Conservation (phyloP, 2,888 invertebrate genomes). For the Cantharis nigra region DNA sequence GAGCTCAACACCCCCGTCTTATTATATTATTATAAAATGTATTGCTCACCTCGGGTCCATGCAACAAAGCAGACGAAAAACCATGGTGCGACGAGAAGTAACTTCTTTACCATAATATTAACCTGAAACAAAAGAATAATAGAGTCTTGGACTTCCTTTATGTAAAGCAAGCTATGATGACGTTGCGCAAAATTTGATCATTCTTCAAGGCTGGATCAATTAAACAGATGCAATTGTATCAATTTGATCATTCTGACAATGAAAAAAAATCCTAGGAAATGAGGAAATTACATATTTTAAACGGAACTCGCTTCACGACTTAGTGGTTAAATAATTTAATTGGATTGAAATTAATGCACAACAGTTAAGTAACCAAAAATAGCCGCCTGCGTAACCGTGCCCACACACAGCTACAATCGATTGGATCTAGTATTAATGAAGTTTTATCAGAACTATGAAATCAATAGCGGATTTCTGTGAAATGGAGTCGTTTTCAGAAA, state of each 20-base stretch:
- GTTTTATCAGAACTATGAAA: too few species aligned
- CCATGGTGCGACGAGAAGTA: conserved; percentile 11
- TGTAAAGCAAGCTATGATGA: background rate
- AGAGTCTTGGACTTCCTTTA: background rate
- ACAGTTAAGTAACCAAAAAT: too few species aligned
- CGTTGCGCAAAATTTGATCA: background rate
- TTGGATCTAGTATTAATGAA: too few species aligned
- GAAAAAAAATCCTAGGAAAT: background rate
- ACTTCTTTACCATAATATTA: conserved; percentile 25
- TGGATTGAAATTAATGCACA: too few species aligned
- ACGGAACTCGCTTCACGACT: background rate
- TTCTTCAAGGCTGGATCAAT: background rate
- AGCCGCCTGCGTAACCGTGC: too few species aligned
- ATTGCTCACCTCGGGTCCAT: conserved; percentile 12
- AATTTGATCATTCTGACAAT: background rate
- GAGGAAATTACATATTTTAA: background rate
- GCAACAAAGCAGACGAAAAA: conserved; percentile 10
- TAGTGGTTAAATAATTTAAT: too few species aligned
- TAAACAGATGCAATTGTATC: background rate
- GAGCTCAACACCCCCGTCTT: background rate
- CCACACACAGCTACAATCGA: too few species aligned
- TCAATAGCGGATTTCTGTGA: too few species aligned
- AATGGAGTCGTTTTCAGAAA: too few species aligned
- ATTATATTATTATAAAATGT: background rate
- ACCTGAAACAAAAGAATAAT: conserved; percentile 11